Base-by-base conservation (phyloP, 2,888 invertebrate species). In the Nysson spinosus region DNA sequence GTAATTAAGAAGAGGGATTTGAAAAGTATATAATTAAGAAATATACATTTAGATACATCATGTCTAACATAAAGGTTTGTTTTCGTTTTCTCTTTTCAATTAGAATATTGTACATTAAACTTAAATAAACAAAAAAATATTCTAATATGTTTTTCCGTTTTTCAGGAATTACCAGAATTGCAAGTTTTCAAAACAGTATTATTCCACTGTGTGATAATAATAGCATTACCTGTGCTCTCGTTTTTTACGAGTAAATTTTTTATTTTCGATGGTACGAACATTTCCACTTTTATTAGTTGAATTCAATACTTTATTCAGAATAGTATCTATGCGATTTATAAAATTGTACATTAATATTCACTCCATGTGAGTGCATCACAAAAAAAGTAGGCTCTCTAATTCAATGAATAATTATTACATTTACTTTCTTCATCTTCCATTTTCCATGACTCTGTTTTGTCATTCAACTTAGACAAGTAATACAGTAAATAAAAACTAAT, bases 111-210 rank as follows among this genome's bases (percentile, higher is more conserved):
- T n/a, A n/a, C n/a, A n/a, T n/a, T 17, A 5, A 12, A 20, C 34
- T 34, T 9, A 9, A 6, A 9, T 22, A 7, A 1, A 16, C n/a
- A 4, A 14, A 11, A 6, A n/a, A n/a, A n/a, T n/a, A n/a, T n/a
- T n/a, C n/a, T n/a, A n/a, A n/a, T n/a, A n/a, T n/a, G n/a, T n/a
- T n/a, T n/a, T n/a, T n/a, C n/a, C n/a, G n/a, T n/a, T n/a, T n/a
- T 90, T 76, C 86, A 91, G 91, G 92, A 92, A 82, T 82, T 90
- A 83, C 90, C 92, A 68, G 94, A 94, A 85, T 90, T 92, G 77
- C 91, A 91, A 83, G 90, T 93, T 5, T 95, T 95, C 85, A 91
- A 90, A 85, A 93, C 92, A 70, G 94, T 95, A 44, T 90, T 95
- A 64, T 91, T 91, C 79, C 94, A 95, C 86, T 93, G 93, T 85